A percentile compares a stretch with the other conserved stretches of the same genome.
phyloP scores from a whole-genome alignment of 1,140 invertebrate species.

The Papilio polytes region DNA sequence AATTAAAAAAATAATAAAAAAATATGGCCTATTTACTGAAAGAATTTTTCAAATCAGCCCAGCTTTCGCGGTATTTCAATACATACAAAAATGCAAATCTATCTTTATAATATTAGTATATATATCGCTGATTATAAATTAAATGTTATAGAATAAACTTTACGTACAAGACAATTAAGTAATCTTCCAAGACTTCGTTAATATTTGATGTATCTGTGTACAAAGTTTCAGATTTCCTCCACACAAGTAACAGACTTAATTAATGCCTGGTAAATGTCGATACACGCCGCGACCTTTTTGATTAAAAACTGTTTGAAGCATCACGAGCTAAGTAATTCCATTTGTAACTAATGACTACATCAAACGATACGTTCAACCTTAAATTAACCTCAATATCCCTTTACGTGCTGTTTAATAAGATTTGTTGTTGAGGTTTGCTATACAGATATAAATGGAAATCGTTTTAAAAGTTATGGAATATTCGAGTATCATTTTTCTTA shows the following conservation, averaged over 20 bases:
- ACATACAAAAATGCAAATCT: no score
- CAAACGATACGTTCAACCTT: slow-evolving; percentile 9
- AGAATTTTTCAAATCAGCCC: no score
- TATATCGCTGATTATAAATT: no score
- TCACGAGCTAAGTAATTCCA: slow-evolving; percentile 14
- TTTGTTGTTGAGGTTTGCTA: not conserved
- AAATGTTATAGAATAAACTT: not conserved
- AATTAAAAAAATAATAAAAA: no score
- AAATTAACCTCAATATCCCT: slow-evolving; percentile 15
- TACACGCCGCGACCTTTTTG: slow-evolving; percentile 6
- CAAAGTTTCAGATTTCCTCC: not conserved
- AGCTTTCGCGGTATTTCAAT: no score
- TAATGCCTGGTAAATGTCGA: slow-evolving; percentile 8
- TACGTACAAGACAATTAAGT: not conserved
- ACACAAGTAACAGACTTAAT: slow-evolving; percentile 8
- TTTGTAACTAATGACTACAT: slow-evolving; percentile 4
- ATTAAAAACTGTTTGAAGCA: slow-evolving; percentile 22
- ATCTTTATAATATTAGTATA: no score
- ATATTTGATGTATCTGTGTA: not conserved
- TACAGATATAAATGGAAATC: not conserved
- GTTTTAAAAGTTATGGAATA: not conserved
- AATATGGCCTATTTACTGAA: no score
- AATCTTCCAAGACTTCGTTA: not conserved
- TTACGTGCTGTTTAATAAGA: not conserved
- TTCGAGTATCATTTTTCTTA: no score